Evolutionary conservation across 2,888 invertebrate genomes (phyloP).

Genomic region (Hartigia nigra): DNA sequence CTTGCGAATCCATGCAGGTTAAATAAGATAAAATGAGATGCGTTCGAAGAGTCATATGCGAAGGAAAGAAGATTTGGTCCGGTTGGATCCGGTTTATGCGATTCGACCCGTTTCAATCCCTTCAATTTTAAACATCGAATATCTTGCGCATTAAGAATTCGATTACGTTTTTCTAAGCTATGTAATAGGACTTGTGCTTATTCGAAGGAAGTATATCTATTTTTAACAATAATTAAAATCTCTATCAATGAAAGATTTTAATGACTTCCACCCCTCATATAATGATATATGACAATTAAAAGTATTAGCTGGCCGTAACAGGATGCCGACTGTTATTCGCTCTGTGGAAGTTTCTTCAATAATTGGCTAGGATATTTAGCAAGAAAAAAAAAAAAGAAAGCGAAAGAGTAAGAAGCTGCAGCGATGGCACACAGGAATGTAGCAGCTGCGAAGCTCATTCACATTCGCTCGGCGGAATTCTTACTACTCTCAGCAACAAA

Average conservation of each 20-base stretch:
- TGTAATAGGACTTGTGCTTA: neutral
- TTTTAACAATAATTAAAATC: neutral
- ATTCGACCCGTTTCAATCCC: neutral
- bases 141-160: neutral
- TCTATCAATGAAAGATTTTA: neutral
- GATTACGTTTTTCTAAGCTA: neutral
- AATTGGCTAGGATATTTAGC: conserved; percentile 4
- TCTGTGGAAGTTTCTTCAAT: neutral
- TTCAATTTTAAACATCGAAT: neutral
- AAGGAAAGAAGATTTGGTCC: neutral
- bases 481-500: conserved; percentile 39
- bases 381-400: conserved; percentile 38
- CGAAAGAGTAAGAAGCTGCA: conserved; percentile 42
- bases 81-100: neutral
- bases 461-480: conserved; percentile 60
- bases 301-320: neutral
- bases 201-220: neutral
- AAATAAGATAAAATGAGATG: neutral
- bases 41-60: neutral
- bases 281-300: neutral
- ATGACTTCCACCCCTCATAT: neutral
- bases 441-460: conserved; percentile 64
- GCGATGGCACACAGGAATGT: conserved; percentile 60
- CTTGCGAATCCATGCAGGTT: no score
- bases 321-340: neutral